phyloP scores from a whole-genome alignment of 1,140 invertebrate genomes.

The Atta cephalotes region DNA sequence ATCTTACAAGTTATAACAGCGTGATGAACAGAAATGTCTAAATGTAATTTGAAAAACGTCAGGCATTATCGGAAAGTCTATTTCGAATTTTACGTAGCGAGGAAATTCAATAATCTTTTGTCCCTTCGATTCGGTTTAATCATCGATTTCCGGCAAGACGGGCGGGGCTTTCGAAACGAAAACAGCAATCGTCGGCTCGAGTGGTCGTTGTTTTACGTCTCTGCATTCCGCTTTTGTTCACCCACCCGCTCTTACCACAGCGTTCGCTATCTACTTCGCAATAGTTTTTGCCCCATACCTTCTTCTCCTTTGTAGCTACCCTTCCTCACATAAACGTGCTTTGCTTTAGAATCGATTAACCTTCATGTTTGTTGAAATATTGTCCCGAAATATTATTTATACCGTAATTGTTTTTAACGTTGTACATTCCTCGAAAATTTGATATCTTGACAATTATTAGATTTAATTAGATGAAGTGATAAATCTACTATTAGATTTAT shows the following conservation, averaged over 20 bases:
- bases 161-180: conserved; percentile 54
- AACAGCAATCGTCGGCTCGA: conserved; percentile 62
- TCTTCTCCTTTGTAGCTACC: neutral
- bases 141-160: conserved; percentile 57
- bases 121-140: conserved; percentile 60
- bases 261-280: conserved; percentile 53
- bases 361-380: neutral
- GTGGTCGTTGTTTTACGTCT: conserved; percentile 60
- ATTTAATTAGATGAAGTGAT: neutral
- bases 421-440: conserved; percentile 7
- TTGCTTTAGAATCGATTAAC: conserved; percentile 62
- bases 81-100: conserved; percentile 52
- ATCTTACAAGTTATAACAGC: neutral
- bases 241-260: conserved; percentile 48
- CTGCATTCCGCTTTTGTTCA: conserved; percentile 53
- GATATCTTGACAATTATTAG: neutral
- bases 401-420: conserved; percentile 60
- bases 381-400: neutral
- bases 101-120: conserved; percentile 62
- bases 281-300: conserved; percentile 52
- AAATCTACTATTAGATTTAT: neutral
- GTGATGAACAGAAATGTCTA: neutral
- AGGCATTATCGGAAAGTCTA: conserved; percentile 33
- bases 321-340: conserved; percentile 49
- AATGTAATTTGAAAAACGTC: conserved; percentile 11